Evolutionary conservation across 2,113 vertebrate genomes (phyloP).

Genomic region (Felis chaus): DNA sequence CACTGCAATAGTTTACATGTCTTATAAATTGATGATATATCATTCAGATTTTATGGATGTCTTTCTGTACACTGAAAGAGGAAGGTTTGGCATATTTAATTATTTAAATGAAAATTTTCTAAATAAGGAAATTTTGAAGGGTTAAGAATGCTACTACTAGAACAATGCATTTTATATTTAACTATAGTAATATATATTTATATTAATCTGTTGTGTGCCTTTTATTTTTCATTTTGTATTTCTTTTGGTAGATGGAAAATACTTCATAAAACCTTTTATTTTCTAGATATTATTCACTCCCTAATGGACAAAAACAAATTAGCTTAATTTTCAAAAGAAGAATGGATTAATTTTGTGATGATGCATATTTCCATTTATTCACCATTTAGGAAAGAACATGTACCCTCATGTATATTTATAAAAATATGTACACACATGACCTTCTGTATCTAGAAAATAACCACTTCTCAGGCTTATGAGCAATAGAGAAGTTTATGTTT

Average conservation of each 20-base stretch:
- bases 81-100: constrained; percentile 37
- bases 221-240: constrained; percentile 10
- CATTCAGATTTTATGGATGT: constrained; percentile 38
- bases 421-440: constrained; percentile 48
- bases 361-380: not conserved
- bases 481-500: constrained; percentile 26
- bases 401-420: constrained; percentile 31
- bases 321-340: constrained; percentile 62
- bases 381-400: not conserved
- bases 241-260: constrained; percentile 11
- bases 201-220: constrained; percentile 31
- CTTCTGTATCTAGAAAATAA: constrained; percentile 56
- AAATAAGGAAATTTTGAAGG: not conserved
- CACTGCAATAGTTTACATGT: constrained; percentile 57
- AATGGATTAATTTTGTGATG: constrained; percentile 49
- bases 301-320: constrained; percentile 46
- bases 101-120: constrained; percentile 43
- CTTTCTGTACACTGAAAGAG: not conserved
- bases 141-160: not conserved
- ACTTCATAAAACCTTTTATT: constrained; percentile 56
- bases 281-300: not conserved
- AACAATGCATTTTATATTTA: constrained; percentile 45
- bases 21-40: constrained; percentile 63
- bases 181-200: not conserved
- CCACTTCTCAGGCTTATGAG: not conserved